Conservation (phyloP, 2,888 invertebrate genomes). For the Tipula lateralis region DNA sequence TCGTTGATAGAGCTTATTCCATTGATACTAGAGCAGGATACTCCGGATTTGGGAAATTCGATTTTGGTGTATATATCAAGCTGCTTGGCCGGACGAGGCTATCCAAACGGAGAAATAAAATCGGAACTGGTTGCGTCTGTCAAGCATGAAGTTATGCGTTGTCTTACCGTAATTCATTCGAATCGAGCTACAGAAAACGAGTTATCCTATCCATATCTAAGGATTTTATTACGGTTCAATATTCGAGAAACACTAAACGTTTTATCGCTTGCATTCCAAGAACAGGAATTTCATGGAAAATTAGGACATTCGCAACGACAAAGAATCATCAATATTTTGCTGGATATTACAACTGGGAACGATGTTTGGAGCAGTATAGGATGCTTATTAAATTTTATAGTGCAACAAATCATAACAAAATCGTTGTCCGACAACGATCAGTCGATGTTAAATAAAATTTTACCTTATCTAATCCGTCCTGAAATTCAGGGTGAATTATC, state of each 20-base stretch:
- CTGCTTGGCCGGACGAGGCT: slow-evolving; percentile 80
- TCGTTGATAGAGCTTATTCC: slow-evolving; percentile 66
- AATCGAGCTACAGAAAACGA: slow-evolving; percentile 58
- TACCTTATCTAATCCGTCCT: slow-evolving; percentile 56
- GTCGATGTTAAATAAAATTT: slow-evolving; percentile 55
- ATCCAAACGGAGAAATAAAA: slow-evolving; percentile 70
- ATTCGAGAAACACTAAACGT: slow-evolving; percentile 82
- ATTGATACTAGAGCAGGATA: slow-evolving; percentile 50
- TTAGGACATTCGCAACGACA: slow-evolving; percentile 67
- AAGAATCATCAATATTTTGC: slow-evolving; percentile 70
- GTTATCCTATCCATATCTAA: slow-evolving; percentile 64
- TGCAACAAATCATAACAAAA: slow-evolving; percentile 57
- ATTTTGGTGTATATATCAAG: slow-evolving; percentile 81
- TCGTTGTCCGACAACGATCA: slow-evolving; percentile 48
- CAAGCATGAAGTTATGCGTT: slow-evolving; percentile 67
- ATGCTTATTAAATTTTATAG: slow-evolving; percentile 60
- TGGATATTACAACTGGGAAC: slow-evolving; percentile 65
- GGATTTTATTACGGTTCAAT: slow-evolving; percentile 73
- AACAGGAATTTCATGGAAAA: slow-evolving; percentile 69
- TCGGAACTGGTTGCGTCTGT: slow-evolving; percentile 58
- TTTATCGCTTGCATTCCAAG: slow-evolving; percentile 76
- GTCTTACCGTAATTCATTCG: slow-evolving; percentile 65
- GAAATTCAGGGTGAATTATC: slow-evolving; percentile 44
- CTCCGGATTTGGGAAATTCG: slow-evolving; percentile 69
- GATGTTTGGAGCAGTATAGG: slow-evolving; percentile 58